Conservation (phyloP, 2,113 vertebrate genomes). For the Scalopus aquaticus region DNA sequence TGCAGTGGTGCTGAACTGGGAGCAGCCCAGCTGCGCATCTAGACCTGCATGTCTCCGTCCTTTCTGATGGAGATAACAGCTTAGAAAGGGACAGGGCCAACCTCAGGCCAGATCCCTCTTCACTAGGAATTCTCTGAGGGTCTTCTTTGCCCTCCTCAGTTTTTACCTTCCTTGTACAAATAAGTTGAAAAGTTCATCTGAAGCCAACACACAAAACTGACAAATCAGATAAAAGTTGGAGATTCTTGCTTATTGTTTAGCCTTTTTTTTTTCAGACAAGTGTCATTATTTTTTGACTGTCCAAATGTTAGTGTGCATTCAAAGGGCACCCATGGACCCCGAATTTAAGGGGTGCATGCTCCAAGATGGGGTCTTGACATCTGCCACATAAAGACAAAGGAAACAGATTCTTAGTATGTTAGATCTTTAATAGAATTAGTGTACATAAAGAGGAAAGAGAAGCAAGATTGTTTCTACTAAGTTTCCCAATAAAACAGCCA, state of each 20-base stretch:
- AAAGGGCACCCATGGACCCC: no score
- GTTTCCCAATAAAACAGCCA: no score
- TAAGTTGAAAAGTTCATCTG: not conserved
- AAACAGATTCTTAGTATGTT: no score
- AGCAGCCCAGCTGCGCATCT: not conserved
- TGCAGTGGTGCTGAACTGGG: not conserved
- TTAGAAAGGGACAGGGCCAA: not conserved
- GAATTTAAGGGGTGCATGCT: no score
- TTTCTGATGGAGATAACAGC: not conserved
- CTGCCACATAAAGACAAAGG: no score
- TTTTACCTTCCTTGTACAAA: slow-evolving; percentile 19
- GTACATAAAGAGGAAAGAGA: no score
- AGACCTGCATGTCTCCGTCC: not conserved
- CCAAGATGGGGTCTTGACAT: no score
- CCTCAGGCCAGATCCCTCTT: not conserved
- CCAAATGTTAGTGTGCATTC: no score
- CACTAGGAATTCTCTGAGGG: not conserved
- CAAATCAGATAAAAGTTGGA: not conserved
- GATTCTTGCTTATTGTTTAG: not conserved
- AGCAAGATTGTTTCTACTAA: no score
- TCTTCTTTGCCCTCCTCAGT: not conserved
- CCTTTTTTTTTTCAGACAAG: not conserved
- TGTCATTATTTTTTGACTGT: not conserved
- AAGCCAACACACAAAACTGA: not conserved
- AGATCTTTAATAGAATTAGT: no score